phyloP scores from a whole-genome alignment of 2,888 invertebrate genomes.

The Horisme vitalbata region DNA sequence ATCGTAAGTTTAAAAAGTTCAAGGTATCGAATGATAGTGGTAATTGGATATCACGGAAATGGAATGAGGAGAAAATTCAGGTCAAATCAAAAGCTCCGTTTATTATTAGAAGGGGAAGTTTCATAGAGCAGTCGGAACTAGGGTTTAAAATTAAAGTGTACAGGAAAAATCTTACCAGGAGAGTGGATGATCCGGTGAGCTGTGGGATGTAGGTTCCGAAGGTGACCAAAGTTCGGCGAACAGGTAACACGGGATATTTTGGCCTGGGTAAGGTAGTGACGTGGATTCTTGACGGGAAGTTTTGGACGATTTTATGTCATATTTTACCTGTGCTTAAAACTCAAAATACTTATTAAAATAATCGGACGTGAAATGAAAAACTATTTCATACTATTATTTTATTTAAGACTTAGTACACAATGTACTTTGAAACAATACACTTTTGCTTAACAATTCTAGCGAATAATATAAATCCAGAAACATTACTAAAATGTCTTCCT shows the following conservation, averaged over 20 bases:
- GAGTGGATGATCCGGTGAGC: constrained; percentile 77
- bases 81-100: constrained; percentile 29
- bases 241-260: constrained; percentile 76
- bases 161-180: constrained; percentile 81
- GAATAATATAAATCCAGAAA: constrained; percentile 75
- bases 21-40: constrained; percentile 13
- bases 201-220: constrained; percentile 77
- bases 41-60: constrained; percentile 47
- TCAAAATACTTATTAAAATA: constrained; percentile 32
- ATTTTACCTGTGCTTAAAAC: constrained; percentile 55
- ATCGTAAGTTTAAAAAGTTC: neutral
- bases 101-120: constrained; percentile 17
- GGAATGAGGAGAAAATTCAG: constrained; percentile 45
- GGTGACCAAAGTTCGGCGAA: constrained; percentile 57
- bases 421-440: constrained; percentile 64
- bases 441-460: constrained; percentile 79
- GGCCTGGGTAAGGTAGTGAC: constrained; percentile 76
- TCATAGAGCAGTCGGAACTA: constrained; percentile 40
- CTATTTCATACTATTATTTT: constrained; percentile 62
- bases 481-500: constrained; percentile 68
- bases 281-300: constrained; percentile 76
- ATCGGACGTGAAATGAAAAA: constrained; percentile 45
- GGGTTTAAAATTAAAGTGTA: constrained; percentile 72
- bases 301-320: constrained; percentile 49
- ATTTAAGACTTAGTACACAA: constrained; percentile 62